Conservation (phyloP, 2,113 vertebrate genomes). For the Notiomystis cincta region DNA sequence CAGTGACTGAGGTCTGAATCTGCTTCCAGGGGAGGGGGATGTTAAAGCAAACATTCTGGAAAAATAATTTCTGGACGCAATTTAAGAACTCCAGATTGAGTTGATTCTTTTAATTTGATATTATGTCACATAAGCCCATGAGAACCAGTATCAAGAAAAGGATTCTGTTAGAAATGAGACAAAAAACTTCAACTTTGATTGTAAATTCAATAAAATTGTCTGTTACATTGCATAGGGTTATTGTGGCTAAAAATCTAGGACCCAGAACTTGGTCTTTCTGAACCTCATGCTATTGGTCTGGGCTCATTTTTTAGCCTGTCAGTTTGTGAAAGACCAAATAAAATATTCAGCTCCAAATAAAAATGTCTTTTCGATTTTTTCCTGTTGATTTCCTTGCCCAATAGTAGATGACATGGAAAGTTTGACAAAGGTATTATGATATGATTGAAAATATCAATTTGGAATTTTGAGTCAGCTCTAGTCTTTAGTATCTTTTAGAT, state of each 20-base stretch:
- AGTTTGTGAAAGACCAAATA: background rate
- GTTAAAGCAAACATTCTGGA: background rate
- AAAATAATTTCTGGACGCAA: background rate
- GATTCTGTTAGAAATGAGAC: background rate
- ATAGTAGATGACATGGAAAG: background rate
- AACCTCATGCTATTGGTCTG: background rate
- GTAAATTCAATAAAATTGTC: background rate
- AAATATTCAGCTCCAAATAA: background rate
- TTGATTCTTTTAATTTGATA: background rate
- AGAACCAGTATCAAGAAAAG: background rate
- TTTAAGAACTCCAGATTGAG: background rate
- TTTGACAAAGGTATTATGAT: background rate
- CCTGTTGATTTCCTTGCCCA: background rate
- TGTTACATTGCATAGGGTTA: background rate
- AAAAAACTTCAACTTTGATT: background rate
- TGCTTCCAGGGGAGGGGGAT: background rate
- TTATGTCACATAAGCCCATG: background rate
- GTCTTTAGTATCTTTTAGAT: background rate
- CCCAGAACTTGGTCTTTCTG: background rate
- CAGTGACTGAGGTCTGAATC: background rate
- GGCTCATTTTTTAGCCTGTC: background rate
- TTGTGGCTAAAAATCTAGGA: background rate
- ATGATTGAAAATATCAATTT: background rate
- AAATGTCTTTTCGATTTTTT: background rate
- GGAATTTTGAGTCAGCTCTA: background rate